Conservation (phyloP, 2,888 invertebrate genomes). For the Nemoura dubitans region DNA sequence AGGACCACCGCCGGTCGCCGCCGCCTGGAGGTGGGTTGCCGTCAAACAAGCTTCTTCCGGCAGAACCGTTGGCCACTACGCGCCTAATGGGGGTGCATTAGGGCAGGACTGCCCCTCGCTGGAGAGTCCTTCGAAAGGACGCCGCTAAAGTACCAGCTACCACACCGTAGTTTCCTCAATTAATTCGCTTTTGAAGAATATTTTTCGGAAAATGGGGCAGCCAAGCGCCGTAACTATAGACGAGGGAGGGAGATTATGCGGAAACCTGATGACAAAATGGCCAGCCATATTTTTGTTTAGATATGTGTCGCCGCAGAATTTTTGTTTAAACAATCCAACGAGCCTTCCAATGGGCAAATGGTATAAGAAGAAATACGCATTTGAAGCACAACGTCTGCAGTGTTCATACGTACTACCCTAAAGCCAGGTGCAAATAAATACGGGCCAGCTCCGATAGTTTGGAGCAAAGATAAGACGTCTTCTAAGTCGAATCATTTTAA, state of each 20-base stretch:
- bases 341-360: too few species aligned
- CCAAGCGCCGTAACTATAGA: too few species aligned
- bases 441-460: background rate
- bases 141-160: background rate
- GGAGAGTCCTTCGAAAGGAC: background rate
- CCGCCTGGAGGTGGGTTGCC: background rate
- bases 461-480: background rate
- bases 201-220: too few species aligned
- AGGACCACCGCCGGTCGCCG: background rate
- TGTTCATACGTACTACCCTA: too few species aligned
- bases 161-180: background rate
- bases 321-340: too few species aligned
- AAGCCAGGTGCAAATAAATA: background rate
- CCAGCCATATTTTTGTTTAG: too few species aligned
- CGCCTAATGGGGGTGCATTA: background rate
- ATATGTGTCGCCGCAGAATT: too few species aligned
- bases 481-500: background rate
- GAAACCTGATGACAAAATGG: too few species aligned
- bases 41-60: background rate
- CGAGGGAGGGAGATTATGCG: too few species aligned
- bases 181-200: background rate
- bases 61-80: background rate
- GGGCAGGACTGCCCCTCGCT: background rate
- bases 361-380: too few species aligned
- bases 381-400: too few species aligned